Evolutionary conservation across 1,140 invertebrate species (phyloP).

Genomic region (Penaeus chinensis): DNA sequence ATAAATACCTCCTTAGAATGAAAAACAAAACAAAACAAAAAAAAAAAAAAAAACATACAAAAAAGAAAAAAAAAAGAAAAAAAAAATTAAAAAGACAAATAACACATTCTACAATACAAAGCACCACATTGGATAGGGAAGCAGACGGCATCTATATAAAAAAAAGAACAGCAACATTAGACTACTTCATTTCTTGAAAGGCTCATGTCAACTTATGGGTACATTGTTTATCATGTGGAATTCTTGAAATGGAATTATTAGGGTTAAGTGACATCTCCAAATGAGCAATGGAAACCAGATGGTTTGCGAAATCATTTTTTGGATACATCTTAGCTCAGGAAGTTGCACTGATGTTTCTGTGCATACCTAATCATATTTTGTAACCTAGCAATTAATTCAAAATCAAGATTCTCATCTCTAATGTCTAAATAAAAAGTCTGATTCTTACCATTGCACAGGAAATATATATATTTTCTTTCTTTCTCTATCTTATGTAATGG

Average conservation of each 20-base stretch:
- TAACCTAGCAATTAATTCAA: slow-evolving; percentile 2
- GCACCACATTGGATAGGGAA: background rate
- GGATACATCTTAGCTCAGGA: slow-evolving; percentile 33
- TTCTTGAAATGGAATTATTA: slow-evolving; percentile 61
- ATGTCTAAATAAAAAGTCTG: no score
- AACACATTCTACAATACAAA: background rate
- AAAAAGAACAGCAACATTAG: background rate
- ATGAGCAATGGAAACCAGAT: slow-evolving; percentile 38
- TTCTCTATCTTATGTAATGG: no score
- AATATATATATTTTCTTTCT: background rate
- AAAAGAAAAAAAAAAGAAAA: background rate
- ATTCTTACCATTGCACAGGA: background rate
- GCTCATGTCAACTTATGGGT: slow-evolving; percentile 52
- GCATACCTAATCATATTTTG: background rate
- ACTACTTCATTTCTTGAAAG: slow-evolving; percentile 19
- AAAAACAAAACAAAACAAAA: background rate
- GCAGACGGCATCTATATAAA: background rate
- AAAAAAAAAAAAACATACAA: slow-evolving; percentile 16
- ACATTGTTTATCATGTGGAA: slow-evolving; percentile 53
- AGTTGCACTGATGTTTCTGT: slow-evolving; percentile 17
- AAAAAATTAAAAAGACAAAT: background rate
- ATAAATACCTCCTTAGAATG: slow-evolving; percentile 37
- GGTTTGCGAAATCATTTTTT: slow-evolving; percentile 18
- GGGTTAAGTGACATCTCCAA: slow-evolving; percentile 49
- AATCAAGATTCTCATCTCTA: no score